Percentiles rank a stretch among this genome's conserved stretches.
Evolutionary conservation across 2,888 invertebrate genomes (phyloP).

Genomic region (Nomada flava): DNA sequence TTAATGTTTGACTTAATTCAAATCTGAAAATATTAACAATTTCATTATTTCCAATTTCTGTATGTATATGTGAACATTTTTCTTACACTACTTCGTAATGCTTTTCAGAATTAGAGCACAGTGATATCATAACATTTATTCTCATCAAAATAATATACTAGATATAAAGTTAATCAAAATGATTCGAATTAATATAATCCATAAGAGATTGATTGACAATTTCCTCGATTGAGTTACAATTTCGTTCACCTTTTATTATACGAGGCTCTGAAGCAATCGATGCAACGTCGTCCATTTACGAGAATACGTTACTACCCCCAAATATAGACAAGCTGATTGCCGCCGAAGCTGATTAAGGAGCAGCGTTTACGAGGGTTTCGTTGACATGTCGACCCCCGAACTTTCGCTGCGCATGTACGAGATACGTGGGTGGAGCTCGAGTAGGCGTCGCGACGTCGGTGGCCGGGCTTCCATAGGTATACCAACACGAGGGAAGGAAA

Average conservation of each 20-base stretch:
- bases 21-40: no score
- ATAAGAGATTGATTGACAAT: no score
- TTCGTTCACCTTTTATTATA: not conserved
- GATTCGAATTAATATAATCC: no score
- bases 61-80: no score
- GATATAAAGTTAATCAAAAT: no score
- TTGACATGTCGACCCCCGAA: constrained; percentile 75
- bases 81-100: no score
- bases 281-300: constrained; percentile 41
- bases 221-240: no score
- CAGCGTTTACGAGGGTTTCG: constrained; percentile 81
- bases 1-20: no score
- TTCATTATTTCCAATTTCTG: no score
- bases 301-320: constrained; percentile 39
- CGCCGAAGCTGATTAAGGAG: constrained; percentile 79
- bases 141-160: no score
- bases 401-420: constrained; percentile 70
- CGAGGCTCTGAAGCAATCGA: constrained; percentile 2
- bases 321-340: constrained; percentile 53
- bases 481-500: constrained; percentile 53
- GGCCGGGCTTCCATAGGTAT: constrained; percentile 64
- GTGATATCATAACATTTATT: no score
- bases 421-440: constrained; percentile 70
- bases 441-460: constrained; percentile 69
- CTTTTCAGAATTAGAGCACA: no score